Conservation (phyloP, 92 coral and sea anemone genomes). For the Ricordea florida region DNA sequence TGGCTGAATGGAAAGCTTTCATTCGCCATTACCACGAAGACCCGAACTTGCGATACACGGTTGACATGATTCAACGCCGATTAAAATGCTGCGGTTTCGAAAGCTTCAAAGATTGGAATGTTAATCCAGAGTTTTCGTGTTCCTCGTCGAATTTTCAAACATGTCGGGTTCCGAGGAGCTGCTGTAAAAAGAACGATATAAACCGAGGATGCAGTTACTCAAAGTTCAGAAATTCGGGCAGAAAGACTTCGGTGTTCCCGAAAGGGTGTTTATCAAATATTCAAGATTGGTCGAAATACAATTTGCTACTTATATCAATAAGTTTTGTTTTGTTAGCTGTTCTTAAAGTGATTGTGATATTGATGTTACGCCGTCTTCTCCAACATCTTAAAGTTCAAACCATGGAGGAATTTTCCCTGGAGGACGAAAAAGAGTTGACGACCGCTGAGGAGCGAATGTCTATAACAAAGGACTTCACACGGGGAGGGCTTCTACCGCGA, state of each 20-base stretch:
- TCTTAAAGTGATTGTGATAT: background rate
- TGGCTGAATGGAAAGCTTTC: background rate
- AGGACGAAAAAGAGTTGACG: background rate
- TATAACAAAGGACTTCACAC: background rate
- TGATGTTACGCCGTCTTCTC: background rate
- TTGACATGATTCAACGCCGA: constrained; percentile 24
- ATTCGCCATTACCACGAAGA: constrained; percentile 34
- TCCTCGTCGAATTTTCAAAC: background rate
- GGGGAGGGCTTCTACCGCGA: background rate
- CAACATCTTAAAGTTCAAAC: background rate
- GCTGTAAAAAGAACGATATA: constrained; percentile 6
- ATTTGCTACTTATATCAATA: background rate
- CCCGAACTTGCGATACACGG: background rate
- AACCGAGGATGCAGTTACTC: constrained; percentile 18
- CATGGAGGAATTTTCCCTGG: background rate
- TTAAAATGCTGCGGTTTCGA: constrained; percentile 34
- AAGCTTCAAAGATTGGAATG: constrained; percentile 28
- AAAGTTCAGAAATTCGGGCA: background rate
- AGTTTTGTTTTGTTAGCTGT: background rate
- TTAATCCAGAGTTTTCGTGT: constrained; percentile 27
- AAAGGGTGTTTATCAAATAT: background rate
- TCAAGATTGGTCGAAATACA: constrained; percentile 2
- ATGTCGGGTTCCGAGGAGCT: constrained; percentile 25
- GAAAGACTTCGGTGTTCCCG: background rate
- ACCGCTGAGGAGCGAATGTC: background rate